Evolutionary conservation across 2,113 vertebrate genomes (phyloP), one percentile per base, ranked within the genome.

Genomic region (Shinisaurus crocodilurus): DNA sequence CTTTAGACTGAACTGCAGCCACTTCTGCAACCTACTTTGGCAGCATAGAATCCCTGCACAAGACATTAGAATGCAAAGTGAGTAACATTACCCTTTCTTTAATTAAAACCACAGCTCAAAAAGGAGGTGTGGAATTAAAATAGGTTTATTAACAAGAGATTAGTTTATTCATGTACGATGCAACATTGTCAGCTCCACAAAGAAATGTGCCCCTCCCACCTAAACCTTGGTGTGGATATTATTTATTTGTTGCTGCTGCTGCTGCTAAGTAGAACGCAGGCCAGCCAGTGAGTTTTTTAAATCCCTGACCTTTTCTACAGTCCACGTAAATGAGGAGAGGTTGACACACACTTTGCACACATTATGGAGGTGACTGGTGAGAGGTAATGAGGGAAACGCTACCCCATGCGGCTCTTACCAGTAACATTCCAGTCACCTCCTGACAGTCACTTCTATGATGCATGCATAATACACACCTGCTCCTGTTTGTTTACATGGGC

Each of bases 101-200:
- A 86, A 93, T 93, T 89, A 92, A 37, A 57, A 90, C 74, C 63
- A 85, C 20, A 86, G 18, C 63, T 69, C 40, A 84, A 72, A 50
- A 82, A 89, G 25, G 60, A 76, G 43, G 87, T 93, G 86, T 91
- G 65, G 89, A 1, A 40, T 74, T 89, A 83, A 89, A 0, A 76
- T 57, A 27, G n/a, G 69, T 15, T 85, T 86, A 86, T 86, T 85
- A 72, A 32, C 50, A 5, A 75, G 70, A 57, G 25, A 23, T 9
- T 12, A 16, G 5, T 74, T n/a, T 72, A 72, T 37, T 54, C 45
- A 72, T 27, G 48, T 74, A n/a, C 6, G 37, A 60, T 7, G 57
- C 25, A 43, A 0, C 76, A 67, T 89, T 29, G 82, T 1, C 75
- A 85, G 82, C 88, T 86, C 85, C 87, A 89, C 3, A 1, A 43